These are phyloP conservation scores for Phrynosoma blainvillii DNA, from an alignment of 2,113 vertebrate species.

Conservation along the genomic window DNA sequence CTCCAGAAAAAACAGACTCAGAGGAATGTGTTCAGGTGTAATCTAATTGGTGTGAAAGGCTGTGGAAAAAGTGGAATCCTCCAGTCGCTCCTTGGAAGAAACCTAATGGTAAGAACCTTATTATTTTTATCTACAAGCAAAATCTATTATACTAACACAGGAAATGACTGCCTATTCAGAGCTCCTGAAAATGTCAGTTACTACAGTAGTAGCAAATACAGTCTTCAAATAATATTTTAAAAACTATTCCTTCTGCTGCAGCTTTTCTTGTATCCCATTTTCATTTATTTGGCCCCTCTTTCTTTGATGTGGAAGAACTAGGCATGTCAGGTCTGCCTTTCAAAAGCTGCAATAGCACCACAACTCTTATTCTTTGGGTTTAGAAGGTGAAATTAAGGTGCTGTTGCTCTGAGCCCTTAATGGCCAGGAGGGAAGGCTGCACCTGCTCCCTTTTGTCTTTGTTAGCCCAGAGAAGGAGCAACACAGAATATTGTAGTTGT, in stretches of 20 bases:
- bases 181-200: not conserved
- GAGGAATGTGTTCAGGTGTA: conserved; percentile 95
- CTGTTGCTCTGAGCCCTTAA: not conserved
- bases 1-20: conserved; percentile 98
- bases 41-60: conserved; percentile 87
- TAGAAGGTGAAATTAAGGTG: no score
- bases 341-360: not conserved
- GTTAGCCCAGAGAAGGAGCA: not conserved
- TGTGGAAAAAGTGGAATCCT: conserved; percentile 95
- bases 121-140: not conserved
- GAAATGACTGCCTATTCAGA: not conserved
- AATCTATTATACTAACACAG: conserved; percentile 1
- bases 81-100: conserved; percentile 91
- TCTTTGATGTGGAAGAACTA: not conserved
- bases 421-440: not conserved
- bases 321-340: not conserved
- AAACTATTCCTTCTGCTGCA: not conserved
- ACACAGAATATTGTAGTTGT: not conserved
- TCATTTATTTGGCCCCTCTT: not conserved
- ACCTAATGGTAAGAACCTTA: conserved; percentile 81
- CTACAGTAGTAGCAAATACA: not conserved
- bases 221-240: not conserved
- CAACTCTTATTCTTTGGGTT: not conserved
- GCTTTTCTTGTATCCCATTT: not conserved
- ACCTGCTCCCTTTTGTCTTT: not conserved